Conservation (phyloP, 1,140 invertebrate genomes). For the Ridgeia piscesae region DNA sequence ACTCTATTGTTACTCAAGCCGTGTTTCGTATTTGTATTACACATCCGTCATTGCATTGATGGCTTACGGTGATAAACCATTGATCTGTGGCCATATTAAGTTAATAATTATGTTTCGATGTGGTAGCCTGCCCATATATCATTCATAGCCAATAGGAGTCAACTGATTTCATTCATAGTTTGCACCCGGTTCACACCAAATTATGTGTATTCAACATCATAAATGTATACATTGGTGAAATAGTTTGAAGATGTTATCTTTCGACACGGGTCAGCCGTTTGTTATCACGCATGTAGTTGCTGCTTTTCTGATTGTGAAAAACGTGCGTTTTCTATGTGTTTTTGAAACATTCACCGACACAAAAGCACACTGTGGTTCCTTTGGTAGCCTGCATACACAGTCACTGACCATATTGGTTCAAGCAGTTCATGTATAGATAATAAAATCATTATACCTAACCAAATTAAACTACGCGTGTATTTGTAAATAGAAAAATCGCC, state of each 20-base stretch:
- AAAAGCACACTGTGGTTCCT: neutral
- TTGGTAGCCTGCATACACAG: neutral
- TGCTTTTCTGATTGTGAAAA: neutral
- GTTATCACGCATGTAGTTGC: neutral
- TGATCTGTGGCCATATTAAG: neutral
- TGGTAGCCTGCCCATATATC: neutral
- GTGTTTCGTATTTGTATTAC: no score
- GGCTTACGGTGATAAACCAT: neutral
- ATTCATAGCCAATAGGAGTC: neutral
- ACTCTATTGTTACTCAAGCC: no score
- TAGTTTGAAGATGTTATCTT: neutral
- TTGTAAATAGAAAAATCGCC: neutral
- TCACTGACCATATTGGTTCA: neutral
- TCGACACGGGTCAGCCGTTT: neutral
- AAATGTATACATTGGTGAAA: neutral
- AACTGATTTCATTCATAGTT: neutral
- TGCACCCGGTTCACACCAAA: neutral
- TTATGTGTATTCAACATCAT: neutral
- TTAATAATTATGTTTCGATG: neutral
- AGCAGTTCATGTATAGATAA: neutral
- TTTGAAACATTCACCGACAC: neutral
- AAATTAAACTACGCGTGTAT: neutral
- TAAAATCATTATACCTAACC: neutral
- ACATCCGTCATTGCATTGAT: neutral
- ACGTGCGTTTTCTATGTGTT: neutral